Evolutionary conservation across 2,888 invertebrate species (phyloP), one percentile per base, ranked within the genome.

Genomic region (Hanleya hanleyi): DNA sequence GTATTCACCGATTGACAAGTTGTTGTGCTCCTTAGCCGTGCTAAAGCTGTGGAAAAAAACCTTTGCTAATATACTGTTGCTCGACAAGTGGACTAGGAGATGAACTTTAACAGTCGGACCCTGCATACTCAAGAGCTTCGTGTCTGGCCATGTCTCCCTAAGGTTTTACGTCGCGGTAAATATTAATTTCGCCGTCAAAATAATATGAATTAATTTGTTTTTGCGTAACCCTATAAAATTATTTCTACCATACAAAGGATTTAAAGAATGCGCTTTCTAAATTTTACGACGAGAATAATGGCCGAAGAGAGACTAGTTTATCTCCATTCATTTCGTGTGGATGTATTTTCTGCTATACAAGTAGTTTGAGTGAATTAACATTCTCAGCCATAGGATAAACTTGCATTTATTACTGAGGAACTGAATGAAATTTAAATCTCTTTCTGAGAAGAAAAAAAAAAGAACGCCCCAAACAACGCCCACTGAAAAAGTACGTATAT

Each of bases 171-270:
- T 2, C 3, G 2, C 18, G 29, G 32, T 15, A 7, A 57, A 26
- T 32, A 2, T 32, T 15, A 57, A 26, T 29, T 32, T 22, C 32
- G 15, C 57, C 29, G 57, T 29, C 57, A 57, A 22, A 26, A 32
- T 57, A 57, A 57, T 57, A 57, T 22, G 26, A 26, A 57, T 57
- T 57, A 57, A 57, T 57, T 57, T 2, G 57, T 57, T 57, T 57
- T 57, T 32, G 12, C 57, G 57, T 32, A 57, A 57, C 57, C 57
- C 29, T 57, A 57, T 57, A 32, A 57, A 57, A 57, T 57, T 32
- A 29, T 29, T 57, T 57, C 26, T 57, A 26, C 22, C 32, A 57
- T 32, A 57, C 57, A 57, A 57, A 57, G 57, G 57, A 57, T 57
- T 57, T 29, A 29, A 57, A 57, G 57, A 57, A 57, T 29, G 22